Evolutionary conservation across 2,113 vertebrate species (phyloP).

Genomic region (Isurus oxyrinchus): DNA sequence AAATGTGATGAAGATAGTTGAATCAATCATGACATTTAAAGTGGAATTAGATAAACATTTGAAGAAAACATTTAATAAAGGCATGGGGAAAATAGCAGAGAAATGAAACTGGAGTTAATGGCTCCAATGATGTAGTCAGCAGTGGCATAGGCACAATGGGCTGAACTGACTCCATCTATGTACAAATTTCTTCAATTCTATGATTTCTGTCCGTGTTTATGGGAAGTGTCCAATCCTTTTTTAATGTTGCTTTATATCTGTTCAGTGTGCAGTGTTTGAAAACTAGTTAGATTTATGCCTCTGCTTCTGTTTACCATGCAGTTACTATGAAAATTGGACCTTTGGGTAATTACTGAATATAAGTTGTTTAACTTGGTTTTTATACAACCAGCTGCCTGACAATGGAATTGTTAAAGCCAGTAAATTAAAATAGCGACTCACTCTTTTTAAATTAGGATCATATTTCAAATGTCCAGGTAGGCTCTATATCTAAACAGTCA

Average conservation of each 20-base stretch:
- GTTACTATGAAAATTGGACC: conserved; percentile 31
- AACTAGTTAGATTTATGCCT: background rate
- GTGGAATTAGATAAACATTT: background rate
- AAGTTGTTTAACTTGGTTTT: background rate
- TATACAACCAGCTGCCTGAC: background rate
- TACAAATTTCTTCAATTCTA: background rate
- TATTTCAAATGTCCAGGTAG: background rate
- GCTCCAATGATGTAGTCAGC: background rate
- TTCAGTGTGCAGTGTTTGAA: background rate
- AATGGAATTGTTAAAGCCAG: background rate
- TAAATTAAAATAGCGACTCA: background rate
- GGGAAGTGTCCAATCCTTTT: background rate
- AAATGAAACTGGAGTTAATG: background rate
- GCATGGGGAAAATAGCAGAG: background rate
- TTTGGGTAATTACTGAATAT: conserved; percentile 23
- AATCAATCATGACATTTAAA: background rate
- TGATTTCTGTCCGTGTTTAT: background rate
- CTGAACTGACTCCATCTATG: background rate
- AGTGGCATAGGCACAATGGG: too few species aligned
- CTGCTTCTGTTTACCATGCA: conserved; percentile 7
- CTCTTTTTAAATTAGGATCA: background rate
- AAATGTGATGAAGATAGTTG: background rate
- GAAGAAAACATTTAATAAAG: background rate
- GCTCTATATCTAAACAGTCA: background rate
- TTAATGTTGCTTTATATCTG: background rate